phyloP scores from a whole-genome alignment of 2,797 vertebrate species.

The Enteromius anoplus region DNA sequence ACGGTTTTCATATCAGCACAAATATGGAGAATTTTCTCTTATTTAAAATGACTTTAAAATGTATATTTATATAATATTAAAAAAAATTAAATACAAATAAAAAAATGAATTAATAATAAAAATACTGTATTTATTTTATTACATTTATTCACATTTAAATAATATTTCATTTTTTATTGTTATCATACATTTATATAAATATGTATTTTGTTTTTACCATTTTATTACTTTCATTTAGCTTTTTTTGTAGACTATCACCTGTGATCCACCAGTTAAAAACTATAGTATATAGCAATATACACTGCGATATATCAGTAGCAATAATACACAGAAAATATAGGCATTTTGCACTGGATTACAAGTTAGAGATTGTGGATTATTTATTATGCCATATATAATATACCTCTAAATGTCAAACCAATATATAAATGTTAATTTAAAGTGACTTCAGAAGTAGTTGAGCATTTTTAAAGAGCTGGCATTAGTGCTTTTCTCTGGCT shows the following conservation, averaged over 20 bases:
- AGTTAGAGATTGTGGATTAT: not conserved
- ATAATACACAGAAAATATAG: not conserved
- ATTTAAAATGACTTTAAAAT: not conserved
- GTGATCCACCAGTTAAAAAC: not conserved
- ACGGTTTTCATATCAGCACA: not conserved
- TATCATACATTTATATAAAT: not conserved
- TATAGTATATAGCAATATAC: not conserved
- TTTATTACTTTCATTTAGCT: not conserved
- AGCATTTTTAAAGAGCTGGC: not conserved
- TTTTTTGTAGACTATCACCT: not conserved
- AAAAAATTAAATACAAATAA: not conserved
- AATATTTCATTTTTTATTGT: not conserved
- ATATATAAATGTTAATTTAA: not conserved
- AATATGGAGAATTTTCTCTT: not conserved
- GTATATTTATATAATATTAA: not conserved
- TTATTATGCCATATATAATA: not conserved
- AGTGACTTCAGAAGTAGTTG: not conserved
- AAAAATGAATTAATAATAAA: not conserved
- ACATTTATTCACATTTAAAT: not conserved
- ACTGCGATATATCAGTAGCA: not conserved
- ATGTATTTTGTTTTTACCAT: not conserved
- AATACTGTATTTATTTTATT: not conserved
- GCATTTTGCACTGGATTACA: not conserved
- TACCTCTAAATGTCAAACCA: not conserved
- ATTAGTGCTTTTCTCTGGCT: constrained; percentile 31